phyloP scores from a whole-genome alignment of 1,140 invertebrate genomes.

The Wasmannia auropunctata region DNA sequence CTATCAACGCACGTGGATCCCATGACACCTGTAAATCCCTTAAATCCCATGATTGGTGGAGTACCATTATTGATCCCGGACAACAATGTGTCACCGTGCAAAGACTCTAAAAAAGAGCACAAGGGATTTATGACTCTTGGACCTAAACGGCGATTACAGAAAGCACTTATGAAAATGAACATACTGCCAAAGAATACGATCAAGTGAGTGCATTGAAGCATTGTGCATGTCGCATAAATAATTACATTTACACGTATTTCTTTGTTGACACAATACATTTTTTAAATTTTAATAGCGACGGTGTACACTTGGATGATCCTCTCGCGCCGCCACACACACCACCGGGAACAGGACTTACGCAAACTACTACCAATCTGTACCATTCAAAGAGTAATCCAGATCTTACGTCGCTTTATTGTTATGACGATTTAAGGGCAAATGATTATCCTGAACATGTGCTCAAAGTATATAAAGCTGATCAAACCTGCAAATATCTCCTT shows the following conservation, averaged over 20 bases:
- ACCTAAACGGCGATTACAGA: constrained; percentile 93
- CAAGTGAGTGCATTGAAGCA: constrained; percentile 84
- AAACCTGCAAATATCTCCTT: constrained; percentile 98
- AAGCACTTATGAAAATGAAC: constrained; percentile 96
- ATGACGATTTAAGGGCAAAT: constrained; percentile 90
- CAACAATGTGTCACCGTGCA: constrained; percentile 82
- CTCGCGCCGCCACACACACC: constrained; percentile 83
- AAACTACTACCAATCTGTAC: constrained; percentile 87
- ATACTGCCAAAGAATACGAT: constrained; percentile 95
- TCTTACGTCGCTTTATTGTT: constrained; percentile 91
- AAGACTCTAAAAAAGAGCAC: constrained; percentile 89
- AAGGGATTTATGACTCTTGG: constrained; percentile 96
- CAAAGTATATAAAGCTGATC: constrained; percentile 98
- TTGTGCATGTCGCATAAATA: not conserved
- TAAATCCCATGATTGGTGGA: constrained; percentile 80
- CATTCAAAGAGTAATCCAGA: constrained; percentile 97
- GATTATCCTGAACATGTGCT: constrained; percentile 99
- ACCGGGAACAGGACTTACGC: constrained; percentile 81
- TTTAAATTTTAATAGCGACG: constrained; percentile 82
- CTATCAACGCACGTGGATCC: constrained; percentile 87
- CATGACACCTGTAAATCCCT: constrained; percentile 80
- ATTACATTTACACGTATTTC: not conserved
- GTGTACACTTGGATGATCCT: constrained; percentile 87
- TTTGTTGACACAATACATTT: not conserved
- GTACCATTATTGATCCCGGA: constrained; percentile 81